phyloP scores from a whole-genome alignment of 2,888 invertebrate genomes.

The Esperia sulphurella region DNA sequence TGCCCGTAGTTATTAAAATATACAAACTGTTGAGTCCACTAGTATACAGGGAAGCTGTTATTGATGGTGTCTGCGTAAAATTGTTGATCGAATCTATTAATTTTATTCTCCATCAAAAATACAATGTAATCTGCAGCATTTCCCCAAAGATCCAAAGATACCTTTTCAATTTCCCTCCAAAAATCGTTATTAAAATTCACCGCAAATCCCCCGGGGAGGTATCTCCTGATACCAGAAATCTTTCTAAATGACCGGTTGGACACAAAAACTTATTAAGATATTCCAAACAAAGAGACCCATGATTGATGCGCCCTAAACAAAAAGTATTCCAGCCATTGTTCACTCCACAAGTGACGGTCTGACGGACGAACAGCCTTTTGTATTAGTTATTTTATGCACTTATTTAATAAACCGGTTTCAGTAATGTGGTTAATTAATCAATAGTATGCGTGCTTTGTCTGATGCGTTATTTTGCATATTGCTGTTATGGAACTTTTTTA shows the following conservation, averaged over 20 bases:
- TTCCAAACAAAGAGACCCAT: conserved; percentile 59
- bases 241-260: conserved; percentile 72
- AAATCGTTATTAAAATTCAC: conserved; percentile 52
- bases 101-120: background rate
- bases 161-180: conserved; percentile 35
- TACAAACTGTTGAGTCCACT: too few species aligned
- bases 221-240: conserved; percentile 54
- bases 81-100: too few species aligned
- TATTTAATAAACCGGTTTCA: conserved; percentile 64
- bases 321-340: conserved; percentile 58
- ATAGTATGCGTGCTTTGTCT: conserved; percentile 41
- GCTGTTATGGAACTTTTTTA: background rate
- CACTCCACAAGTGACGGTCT: conserved; percentile 41
- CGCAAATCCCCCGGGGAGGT: conserved; percentile 32
- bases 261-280: conserved; percentile 77
- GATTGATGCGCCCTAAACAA: conserved; percentile 74
- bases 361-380: conserved; percentile 30
- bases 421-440: conserved; percentile 70
- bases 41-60: background rate
- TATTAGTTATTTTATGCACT: conserved; percentile 55
- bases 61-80: background rate
- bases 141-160: conserved; percentile 16
- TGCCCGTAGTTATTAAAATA: too few species aligned
- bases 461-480: conserved; percentile 7
- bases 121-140: background rate